Percentiles rank a stretch among this genome's conserved stretches.
Evolutionary conservation across 2,888 invertebrate genomes (phyloP).

Genomic region (Tachina fera): DNA sequence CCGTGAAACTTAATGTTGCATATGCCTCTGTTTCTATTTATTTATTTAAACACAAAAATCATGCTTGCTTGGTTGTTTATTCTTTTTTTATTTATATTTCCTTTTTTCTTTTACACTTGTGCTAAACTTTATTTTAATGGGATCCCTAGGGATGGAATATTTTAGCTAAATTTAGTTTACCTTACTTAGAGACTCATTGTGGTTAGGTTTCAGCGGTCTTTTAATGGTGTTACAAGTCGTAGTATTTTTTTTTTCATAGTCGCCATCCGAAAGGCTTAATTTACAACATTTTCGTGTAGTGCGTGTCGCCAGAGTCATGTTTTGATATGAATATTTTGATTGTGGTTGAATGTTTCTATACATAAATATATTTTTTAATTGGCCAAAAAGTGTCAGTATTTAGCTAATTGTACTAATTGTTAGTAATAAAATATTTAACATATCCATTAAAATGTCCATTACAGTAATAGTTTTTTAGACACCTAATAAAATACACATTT

Average conservation of each 20-base stretch:
- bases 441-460: slow-evolving; percentile 69
- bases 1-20: background rate
- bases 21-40: slow-evolving; percentile 57
- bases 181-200: slow-evolving; percentile 23
- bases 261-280: slow-evolving; percentile 63
- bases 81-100: slow-evolving; percentile 1
- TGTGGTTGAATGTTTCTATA: slow-evolving; percentile 30
- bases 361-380: slow-evolving; percentile 69
- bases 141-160: slow-evolving; percentile 66
- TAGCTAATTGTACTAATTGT: slow-evolving; percentile 70
- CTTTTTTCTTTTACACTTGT: slow-evolving; percentile 62
- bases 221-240: slow-evolving; percentile 4
- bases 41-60: slow-evolving; percentile 61
- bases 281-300: slow-evolving; percentile 60
- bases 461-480: slow-evolving; percentile 63
- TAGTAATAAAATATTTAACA: slow-evolving; percentile 70
- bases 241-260: slow-evolving; percentile 7
- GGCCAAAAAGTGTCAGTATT: slow-evolving; percentile 64
- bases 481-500: slow-evolving; percentile 62
- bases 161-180: slow-evolving; percentile 57
- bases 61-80: slow-evolving; percentile 44
- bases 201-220: slow-evolving; percentile 28
- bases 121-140: slow-evolving; percentile 70
- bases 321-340: slow-evolving; percentile 44
- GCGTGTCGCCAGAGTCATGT: slow-evolving; percentile 62